Conservation (phyloP, 2,888 invertebrate genomes). For the Sphecodes monilicornis region DNA sequence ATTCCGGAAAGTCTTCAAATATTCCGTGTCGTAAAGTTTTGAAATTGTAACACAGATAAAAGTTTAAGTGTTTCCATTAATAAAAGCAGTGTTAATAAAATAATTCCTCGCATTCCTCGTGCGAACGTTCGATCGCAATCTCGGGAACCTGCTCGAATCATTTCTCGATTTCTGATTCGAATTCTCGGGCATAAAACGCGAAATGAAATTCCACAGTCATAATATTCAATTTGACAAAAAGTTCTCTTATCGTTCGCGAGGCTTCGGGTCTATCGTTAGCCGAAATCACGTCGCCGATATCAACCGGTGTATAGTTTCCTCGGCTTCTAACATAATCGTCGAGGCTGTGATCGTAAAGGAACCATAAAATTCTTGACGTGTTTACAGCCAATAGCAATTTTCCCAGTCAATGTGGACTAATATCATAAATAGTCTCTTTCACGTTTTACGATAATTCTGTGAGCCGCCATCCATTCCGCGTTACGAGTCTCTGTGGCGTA, state of each 20-base stretch:
- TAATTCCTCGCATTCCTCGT: neutral
- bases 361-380: slow-evolving; percentile 52
- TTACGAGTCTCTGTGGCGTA: slow-evolving; percentile 32
- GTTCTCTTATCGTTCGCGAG: slow-evolving; percentile 25
- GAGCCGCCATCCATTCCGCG: slow-evolving; percentile 36
- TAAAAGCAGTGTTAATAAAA: neutral
- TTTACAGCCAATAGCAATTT: slow-evolving; percentile 72
- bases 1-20: neutral
- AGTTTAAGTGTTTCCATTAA: neutral
- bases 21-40: neutral
- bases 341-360: slow-evolving; percentile 65
- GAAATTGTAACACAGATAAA: neutral
- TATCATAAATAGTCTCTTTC: slow-evolving; percentile 72
- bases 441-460: slow-evolving; percentile 73
- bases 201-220: slow-evolving; percentile 1
- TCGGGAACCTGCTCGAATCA: neutral
- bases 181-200: neutral
- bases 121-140: neutral
- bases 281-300: slow-evolving; percentile 31
- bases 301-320: slow-evolving; percentile 34
- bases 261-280: slow-evolving; percentile 30
- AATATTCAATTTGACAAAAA: neutral
- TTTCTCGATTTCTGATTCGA: neutral
- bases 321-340: slow-evolving; percentile 39
- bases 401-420: slow-evolving; percentile 68